phyloP scores from a whole-genome alignment of 1,140 invertebrate genomes.

The Globodera ellingtonae region DNA sequence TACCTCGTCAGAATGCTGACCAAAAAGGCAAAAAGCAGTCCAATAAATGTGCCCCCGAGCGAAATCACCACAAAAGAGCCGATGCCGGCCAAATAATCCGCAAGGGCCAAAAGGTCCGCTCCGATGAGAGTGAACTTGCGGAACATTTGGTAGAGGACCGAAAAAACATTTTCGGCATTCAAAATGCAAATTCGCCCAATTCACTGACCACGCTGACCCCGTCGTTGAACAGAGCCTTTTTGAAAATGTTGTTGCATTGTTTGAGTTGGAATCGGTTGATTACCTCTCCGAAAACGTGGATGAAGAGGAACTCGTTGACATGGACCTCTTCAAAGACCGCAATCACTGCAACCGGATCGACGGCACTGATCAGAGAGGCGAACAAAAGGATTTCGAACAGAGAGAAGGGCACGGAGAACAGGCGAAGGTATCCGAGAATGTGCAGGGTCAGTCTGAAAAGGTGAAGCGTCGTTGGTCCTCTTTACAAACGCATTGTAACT shows the following conservation, averaged over 20 bases:
- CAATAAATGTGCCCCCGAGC: slow-evolving; percentile 87
- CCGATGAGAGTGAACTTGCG: slow-evolving; percentile 76
- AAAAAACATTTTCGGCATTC: background rate
- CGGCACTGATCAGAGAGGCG: slow-evolving; percentile 90
- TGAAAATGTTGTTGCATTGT: slow-evolving; percentile 24
- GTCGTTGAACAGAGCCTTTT: slow-evolving; percentile 47
- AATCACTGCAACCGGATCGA: slow-evolving; percentile 89
- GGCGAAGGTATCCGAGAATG: slow-evolving; percentile 38
- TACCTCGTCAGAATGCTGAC: slow-evolving; percentile 73
- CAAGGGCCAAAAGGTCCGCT: slow-evolving; percentile 48
- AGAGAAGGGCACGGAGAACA: slow-evolving; percentile 55
- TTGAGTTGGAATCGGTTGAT: slow-evolving; percentile 77
- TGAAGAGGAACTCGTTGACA: slow-evolving; percentile 96
- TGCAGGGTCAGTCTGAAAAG: slow-evolving; percentile 49
- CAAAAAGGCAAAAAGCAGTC: slow-evolving; percentile 91
- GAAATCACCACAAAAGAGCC: slow-evolving; percentile 92
- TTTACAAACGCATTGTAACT: background rate
- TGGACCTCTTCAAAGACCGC: slow-evolving; percentile 61
- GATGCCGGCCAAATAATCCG: slow-evolving; percentile 79
- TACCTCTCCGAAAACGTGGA: slow-evolving; percentile 79
- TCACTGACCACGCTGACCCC: slow-evolving; percentile 71
- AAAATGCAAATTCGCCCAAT: slow-evolving; percentile 44
- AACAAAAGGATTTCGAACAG: slow-evolving; percentile 86
- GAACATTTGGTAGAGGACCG: slow-evolving; percentile 89
- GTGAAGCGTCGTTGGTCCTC: slow-evolving; percentile 5